Evolutionary conservation across 2,113 vertebrate genomes (phyloP), one percentile per base, ranked within the genome.

Genomic region (Anhinga anhinga): DNA sequence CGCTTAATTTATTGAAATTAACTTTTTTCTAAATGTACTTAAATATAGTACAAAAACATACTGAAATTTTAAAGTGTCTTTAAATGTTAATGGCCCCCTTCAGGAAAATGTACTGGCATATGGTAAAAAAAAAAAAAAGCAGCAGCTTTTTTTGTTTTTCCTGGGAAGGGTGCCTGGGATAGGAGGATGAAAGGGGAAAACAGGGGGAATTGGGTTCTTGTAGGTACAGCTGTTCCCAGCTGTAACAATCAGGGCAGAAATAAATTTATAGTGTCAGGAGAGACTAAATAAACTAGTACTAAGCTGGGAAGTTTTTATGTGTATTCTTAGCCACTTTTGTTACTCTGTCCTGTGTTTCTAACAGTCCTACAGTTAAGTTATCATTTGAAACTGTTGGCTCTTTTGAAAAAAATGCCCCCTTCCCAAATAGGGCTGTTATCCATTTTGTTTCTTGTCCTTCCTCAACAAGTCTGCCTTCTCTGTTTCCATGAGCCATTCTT

Each of bases 151-250:
- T 15, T 65, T 58, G 15, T 47, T 38, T 63, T 22, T 44, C 25
- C 22, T 86, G 55, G 47, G 32, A 77, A 82, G 38, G 4, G 27
- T 90, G 69, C 34, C 47, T 61, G 56, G 34, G 27, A 58, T 59
- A 76, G 36, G 44, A 85, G 44, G 53, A 44, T 72, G 50, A 73
- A 73, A 69, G 38, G 58, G 10, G 34, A 73, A 80, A 34, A 55
- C 16, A 14, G 61, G 17, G 34, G 45, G 53, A 90, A 73, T 44
- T 70, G 77, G 17, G 34, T 85, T 72, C 77, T 80, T 91, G 17
- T 59, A 82, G 42, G 66, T 79, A 66, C 89, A 94, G 82, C 94
- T 95, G 78, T 70, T 91, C 26, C 45, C 87, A 95, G 73, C 74
- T 91, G 78, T 59, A 77, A 90, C 78, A 70, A 88, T 82, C 14